Base-by-base conservation (phyloP, 2,888 invertebrate genomes). In the Octonoba sinensis region DNA sequence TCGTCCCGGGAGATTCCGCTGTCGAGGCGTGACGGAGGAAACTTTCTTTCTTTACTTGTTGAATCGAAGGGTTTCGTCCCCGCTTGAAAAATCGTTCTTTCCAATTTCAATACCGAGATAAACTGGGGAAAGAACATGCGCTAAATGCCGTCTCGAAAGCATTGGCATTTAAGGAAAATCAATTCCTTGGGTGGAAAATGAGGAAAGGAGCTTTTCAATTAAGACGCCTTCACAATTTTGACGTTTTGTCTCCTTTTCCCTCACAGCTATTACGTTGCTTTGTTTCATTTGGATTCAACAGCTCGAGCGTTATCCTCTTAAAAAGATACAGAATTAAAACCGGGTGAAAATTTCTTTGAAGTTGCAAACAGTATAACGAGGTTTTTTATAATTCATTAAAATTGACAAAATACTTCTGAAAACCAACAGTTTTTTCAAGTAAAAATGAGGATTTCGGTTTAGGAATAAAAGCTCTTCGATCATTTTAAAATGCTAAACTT, bases 81-180 rank as follows among this genome's bases (percentile, higher is more conserved):
- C 15, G 57, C 62, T 81, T 73, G 79, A 73, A 73, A 73, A 73
- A 81, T 73, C 79, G 79, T 69, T 81, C 67, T 81, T 69, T 71
- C 79, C 79, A 79, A 79, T 79, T 79, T 72, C 78, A 72, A 79
- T 79, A 72, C 72, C 59, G 49, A 60, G 66, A 66, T 67, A 75
- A 75, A 75, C 56, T 66, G 44, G 20, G 74, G 66, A 75, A 66
- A 59, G 72, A 67, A 79, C 78, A 66, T 72, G 78, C 78, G 78
- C 71, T 79, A 79, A 79, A 79, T 79, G 78, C 78, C 72, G 72
- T 79, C 78, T 79, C 78, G 72, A 72, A 79, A 79, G 78, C 72
- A 79, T 72, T 73, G 73, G 73, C 73, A 79, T 79, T 79, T 79
- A 79, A 79, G 67, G 79, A 81, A 81, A 81, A 81, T 81, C 79